Conservation (phyloP, 2,888 invertebrate species). For the Eumacrocentrus americanus region DNA sequence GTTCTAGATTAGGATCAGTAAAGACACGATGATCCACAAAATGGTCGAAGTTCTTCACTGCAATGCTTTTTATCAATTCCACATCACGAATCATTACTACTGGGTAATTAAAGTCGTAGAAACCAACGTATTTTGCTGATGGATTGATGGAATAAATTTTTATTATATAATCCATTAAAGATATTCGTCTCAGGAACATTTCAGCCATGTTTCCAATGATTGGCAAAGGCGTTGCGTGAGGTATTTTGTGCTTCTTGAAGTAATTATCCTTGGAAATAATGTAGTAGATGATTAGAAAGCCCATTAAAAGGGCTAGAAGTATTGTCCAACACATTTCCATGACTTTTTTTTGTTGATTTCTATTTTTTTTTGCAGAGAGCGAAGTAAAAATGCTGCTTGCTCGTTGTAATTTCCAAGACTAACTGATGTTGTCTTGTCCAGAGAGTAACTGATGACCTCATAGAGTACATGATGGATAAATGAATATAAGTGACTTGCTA, state of each 20-base stretch:
- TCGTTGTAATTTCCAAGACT: no score
- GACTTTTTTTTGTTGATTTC: no score
- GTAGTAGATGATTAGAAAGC: constrained; percentile 16
- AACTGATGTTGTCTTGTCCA: no score
- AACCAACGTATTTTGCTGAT: constrained; percentile 43
- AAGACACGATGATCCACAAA: constrained; percentile 44
- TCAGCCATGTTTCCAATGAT: constrained; percentile 36
- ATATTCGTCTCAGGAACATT: constrained; percentile 11
- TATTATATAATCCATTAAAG: constrained; percentile 23
- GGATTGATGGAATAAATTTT: constrained; percentile 35
- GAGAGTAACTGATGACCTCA: no score
- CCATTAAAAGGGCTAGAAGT: background rate
- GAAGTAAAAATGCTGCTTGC: no score
- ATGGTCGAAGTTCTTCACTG: constrained; percentile 39
- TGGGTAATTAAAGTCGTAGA: constrained; percentile 42
- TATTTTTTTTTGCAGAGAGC: no score
- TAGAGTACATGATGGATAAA: no score
- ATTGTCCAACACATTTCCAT: no score
- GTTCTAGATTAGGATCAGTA: background rate
- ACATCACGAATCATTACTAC: constrained; percentile 47
- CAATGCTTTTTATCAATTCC: constrained; percentile 49
- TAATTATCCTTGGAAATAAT: background rate
- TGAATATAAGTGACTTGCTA: no score
- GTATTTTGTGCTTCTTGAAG: constrained; percentile 40
- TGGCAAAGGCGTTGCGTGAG: constrained; percentile 29